Base-by-base conservation (phyloP, 2,888 invertebrate genomes). In the Incurvaria masculella region DNA sequence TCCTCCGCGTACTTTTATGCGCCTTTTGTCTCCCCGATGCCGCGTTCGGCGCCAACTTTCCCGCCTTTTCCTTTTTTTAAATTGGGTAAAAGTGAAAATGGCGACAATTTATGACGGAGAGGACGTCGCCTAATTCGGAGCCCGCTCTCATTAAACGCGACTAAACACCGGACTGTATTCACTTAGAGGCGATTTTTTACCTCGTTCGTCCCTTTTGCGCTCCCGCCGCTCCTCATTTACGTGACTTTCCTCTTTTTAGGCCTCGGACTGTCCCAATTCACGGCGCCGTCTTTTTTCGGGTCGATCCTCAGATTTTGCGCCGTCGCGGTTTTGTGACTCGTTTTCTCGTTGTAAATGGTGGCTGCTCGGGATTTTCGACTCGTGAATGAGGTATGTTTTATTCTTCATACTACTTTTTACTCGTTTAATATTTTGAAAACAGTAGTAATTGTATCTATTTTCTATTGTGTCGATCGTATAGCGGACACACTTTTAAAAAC, bases 81-180 rank as follows among this genome's bases (percentile, higher is more conserved):
- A 44, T 44, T 39, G 44, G 42, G 21, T 41, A 20, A 42, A 49
- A 49, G 59, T 57, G 55, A 55, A 61, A 66, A 64, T 60, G 64
- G 68, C 64, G 72, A 70, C 71, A 76, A 75, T 75, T 75, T 75
- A 76, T 72, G 74, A 72, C 63, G 66, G 64, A 57, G 61, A 68
- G 66, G 71, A 69, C 68, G 62, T 58, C 64, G 62, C 51, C 71
- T 73, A 72, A 73, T 74, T 72, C 71, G 55, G 61, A 57, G 59
- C 21, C 26, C 59, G 60, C 63, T 63, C 73, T 74, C 75, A 73
- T 76, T 76, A 75, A 69, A 67, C 57, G 60, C 59, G 63, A 62
- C 68, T 69, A 68, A 70, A 68, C 63, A 65, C 57, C 55, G 55
- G 61, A 62, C 65, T 68, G 66, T 65, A 68, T 74, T 74, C 72